Evolutionary conservation across 2,113 vertebrate species (phyloP), one percentile per base, ranked within the genome.

Genomic region (Cololabis saira): DNA sequence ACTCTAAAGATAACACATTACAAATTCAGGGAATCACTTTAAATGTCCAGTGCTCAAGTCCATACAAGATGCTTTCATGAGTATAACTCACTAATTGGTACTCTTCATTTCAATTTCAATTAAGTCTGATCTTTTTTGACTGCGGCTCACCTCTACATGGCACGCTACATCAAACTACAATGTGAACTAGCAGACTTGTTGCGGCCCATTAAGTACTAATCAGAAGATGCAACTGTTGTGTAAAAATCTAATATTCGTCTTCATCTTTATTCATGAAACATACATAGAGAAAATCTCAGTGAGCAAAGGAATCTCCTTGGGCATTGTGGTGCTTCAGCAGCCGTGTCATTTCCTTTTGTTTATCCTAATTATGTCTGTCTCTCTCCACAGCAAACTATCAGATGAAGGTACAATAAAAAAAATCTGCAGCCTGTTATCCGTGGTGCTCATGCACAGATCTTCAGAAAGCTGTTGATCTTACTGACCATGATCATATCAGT

Each of bases 341-440:
- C 55, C 42, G 27, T 41, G 49, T 41, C 33, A 24, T 59, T 17
- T 43, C 27, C 19, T 16, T 76, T 63, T 61, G 42, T 74, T 37
- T 66, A 37, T 13, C 13, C 64, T 65, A 78, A 71, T 82, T 77
- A 68, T 63, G 57, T 72, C 37, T 50, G n/a, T 47, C 3, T 73
- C 3, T 52, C 33, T 47, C 12, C 11, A 1, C 50, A 50, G 43
- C 17, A 56, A 70, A 52, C 40, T 17, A 42, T 30, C 42, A 59
- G 3, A 71, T 41, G 37, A 71, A 45, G 16, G 47, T 51, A 52
- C 40, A 78, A 53, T 30, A 40, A 66, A 10, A 64, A 45, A 69
- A 16, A 42, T 12, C 58, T 59, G 16, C 4, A 49, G 42, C 24
- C 42, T 55, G 30, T 52, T 17, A 60, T 75, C 21, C 66, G 33